Conservation (phyloP, 2,888 invertebrate genomes). For the Melanostoma scalare region DNA sequence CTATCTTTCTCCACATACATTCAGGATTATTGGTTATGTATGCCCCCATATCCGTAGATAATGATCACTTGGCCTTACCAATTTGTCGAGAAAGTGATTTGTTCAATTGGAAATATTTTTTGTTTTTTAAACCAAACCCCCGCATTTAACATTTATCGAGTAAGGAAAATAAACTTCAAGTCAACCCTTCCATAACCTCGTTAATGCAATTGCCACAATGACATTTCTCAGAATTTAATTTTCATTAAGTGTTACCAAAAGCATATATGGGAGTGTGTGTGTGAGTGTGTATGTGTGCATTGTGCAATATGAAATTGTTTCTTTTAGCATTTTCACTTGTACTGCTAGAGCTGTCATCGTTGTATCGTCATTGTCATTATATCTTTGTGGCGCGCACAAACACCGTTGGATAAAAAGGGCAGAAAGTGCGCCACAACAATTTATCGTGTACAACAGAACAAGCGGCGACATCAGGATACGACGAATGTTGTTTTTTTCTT, state of each 20-base stretch:
- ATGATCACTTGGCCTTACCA: no score
- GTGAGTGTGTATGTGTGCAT: slow-evolving; percentile 12
- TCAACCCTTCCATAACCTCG: background rate
- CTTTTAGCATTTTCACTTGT: slow-evolving; percentile 38
- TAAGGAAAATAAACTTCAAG: no score
- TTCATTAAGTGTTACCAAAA: slow-evolving; percentile 55
- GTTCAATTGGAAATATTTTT: no score
- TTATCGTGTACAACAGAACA: slow-evolving; percentile 19
- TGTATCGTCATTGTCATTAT: slow-evolving; percentile 38
- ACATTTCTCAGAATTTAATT: slow-evolving; percentile 67
- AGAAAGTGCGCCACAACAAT: slow-evolving; percentile 57
- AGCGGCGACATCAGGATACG: slow-evolving; percentile 31
- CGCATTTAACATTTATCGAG: background rate
- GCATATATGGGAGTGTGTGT: slow-evolving; percentile 4
- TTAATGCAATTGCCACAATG: slow-evolving; percentile 28
- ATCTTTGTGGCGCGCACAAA: slow-evolving; percentile 21
- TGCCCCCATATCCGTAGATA: no score
- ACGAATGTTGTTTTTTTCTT: slow-evolving; percentile 43
- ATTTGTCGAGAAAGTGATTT: no score
- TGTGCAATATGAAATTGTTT: slow-evolving; percentile 64
- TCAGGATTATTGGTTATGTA: no score
- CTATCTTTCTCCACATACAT: no score
- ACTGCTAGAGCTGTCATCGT: slow-evolving; percentile 42
- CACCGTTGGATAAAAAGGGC: slow-evolving; percentile 28
- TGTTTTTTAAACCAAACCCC: no score